Base-by-base conservation (phyloP, 2,113 vertebrate genomes). In the Vulpes lagopus region DNA sequence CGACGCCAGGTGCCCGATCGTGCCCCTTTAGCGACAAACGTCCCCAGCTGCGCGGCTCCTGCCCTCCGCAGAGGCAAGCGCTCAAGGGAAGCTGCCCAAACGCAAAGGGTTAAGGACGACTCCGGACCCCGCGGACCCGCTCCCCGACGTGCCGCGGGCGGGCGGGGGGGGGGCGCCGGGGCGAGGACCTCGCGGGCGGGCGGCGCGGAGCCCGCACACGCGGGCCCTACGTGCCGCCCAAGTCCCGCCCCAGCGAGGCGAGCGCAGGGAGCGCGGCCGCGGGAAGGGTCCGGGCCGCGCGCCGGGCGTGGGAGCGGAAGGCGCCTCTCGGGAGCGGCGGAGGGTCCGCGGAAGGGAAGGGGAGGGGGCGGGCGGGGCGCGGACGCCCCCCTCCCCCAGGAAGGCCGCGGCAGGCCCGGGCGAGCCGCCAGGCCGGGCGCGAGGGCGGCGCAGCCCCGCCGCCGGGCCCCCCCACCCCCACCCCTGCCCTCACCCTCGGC, bases 231-330 rank as follows among this genome's bases (percentile, higher is more conserved):
- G 94, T 25, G 94, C 95, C 53, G 76, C 74, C 94, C 85, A 88
- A 88, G 97, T 82, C 97, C 97, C 91, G 92, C 97, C 89, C 94
- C 78, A 11, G 59, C 15, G 32, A 19, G 51, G 27, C 20, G 3
- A 65, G 93, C 65, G 57, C 10, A 23, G 59, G 49, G 15, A 25
- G 80, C 95, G 80, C 62, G 62, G 71, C 86, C 59, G 92, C 89
- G 79, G 65, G 78, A 91, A 32, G n/a, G 67, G n/a, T 19, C 49
- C 38, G 57, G 69, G 57, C 57, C 16, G 30, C 79, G 57, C 64
- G 76, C 90, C 38, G 7, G 43, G 79, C 85, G n/a, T 60, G 87
- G 87, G 87, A 89, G 60, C 89, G 38, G 76, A 86, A 67, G 59
- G 49, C 35, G 96, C 79, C 96, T 60, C 94, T 69, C 20, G 35